Conservation (phyloP, 2,888 invertebrate species). For the Steromphala cineraria region DNA sequence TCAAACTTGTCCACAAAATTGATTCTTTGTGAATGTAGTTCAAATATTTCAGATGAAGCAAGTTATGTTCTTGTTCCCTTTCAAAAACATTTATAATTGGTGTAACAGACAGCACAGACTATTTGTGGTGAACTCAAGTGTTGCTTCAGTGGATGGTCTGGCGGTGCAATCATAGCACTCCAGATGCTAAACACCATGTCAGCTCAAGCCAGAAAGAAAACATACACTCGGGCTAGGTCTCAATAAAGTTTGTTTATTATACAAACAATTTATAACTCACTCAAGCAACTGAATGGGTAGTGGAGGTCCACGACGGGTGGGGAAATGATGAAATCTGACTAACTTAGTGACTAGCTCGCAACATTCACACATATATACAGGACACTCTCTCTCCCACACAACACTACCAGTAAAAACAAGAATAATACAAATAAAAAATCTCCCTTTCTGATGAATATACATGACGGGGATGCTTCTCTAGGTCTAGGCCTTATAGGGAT, state of each 20-base stretch:
- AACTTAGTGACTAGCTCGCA: constrained; percentile 2
- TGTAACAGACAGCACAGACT: too few relatives aligned
- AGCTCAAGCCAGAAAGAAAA: background rate
- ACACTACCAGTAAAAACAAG: background rate
- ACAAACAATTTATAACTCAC: constrained; percentile 12
- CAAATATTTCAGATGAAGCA: too few relatives aligned
- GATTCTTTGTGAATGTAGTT: too few relatives aligned
- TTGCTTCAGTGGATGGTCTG: too few relatives aligned
- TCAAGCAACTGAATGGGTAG: constrained; percentile 10
- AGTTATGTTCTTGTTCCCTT: too few relatives aligned
- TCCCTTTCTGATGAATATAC: background rate
- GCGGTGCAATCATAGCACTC: too few relatives aligned
- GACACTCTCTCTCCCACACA: background rate
- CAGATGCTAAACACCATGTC: too few relatives aligned
- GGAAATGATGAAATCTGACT: constrained; percentile 17
- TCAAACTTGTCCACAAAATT: too few relatives aligned
- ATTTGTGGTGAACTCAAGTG: too few relatives aligned
- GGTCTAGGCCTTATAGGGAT: constrained; percentile 2
- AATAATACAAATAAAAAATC: constrained; percentile 16
- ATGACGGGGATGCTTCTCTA: background rate
- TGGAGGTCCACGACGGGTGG: constrained; percentile 1
- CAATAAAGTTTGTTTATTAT: constrained; percentile 20
- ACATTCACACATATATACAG: constrained; percentile 1
- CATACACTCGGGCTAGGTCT: background rate
- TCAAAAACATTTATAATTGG: too few relatives aligned